These are phyloP conservation scores for Cryptomyrus ogoouensis DNA, from an alignment of 2,113 vertebrate species.

Conservation along the genomic window DNA sequence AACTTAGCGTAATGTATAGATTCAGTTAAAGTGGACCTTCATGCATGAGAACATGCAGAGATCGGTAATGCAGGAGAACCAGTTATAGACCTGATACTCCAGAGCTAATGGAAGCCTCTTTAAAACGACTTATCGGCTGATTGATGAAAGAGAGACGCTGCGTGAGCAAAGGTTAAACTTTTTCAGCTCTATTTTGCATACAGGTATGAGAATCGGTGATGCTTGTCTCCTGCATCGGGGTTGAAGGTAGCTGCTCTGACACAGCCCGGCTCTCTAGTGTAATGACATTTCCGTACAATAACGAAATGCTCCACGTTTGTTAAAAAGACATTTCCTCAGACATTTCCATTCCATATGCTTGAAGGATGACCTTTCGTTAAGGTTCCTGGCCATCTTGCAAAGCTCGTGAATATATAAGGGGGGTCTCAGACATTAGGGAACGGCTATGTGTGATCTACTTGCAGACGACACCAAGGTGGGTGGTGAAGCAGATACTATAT, in stretches of 20 bases:
- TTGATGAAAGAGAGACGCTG: neutral
- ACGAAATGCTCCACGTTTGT: neutral
- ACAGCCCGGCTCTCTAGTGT: neutral
- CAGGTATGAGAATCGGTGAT: neutral
- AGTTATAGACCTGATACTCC: neutral
- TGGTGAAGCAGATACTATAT: too few species aligned
- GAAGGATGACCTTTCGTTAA: conserved; percentile 5
- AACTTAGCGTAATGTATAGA: neutral
- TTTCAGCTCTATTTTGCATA: neutral
- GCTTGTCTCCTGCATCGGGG: neutral
- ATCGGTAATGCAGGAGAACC: neutral
- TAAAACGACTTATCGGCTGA: neutral
- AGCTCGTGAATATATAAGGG: neutral
- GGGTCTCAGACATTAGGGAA: neutral
- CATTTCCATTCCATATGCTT: neutral
- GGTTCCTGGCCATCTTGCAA: neutral
- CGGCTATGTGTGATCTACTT: too few species aligned
- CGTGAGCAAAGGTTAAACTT: neutral
- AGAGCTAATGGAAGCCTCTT: neutral
- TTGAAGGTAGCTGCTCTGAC: neutral
- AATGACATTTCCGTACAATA: neutral
- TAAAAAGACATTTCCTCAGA: neutral
- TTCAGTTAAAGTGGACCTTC: neutral
- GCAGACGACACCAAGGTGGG: too few species aligned
- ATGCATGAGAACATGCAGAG: neutral